These are phyloP conservation scores for Lordiphosa stackelbergi DNA, from an alignment of 1,140 invertebrate genomes.

Conservation along the genomic window DNA sequence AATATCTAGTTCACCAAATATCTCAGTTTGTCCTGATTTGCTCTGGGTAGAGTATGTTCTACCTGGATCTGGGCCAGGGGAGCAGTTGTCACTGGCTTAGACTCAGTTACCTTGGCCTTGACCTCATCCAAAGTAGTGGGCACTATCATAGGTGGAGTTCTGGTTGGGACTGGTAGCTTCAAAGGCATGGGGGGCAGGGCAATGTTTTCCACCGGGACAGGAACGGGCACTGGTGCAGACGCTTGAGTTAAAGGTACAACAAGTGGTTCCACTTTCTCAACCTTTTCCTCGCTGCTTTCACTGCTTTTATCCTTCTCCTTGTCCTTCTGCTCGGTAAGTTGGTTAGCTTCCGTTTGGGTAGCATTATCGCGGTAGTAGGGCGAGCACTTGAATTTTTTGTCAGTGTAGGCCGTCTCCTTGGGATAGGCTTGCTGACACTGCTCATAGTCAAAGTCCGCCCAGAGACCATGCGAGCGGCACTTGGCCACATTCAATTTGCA, in stretches of 20 bases:
- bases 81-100: not conserved
- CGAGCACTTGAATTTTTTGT: constrained; percentile 59
- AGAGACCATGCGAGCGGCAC: constrained; percentile 67
- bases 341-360: constrained; percentile 14
- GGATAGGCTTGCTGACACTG: constrained; percentile 59
- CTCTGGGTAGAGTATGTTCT: constrained; percentile 17
- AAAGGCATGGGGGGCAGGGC: constrained; percentile 49
- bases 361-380: constrained; percentile 52
- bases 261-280: constrained; percentile 6
- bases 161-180: constrained; percentile 22
- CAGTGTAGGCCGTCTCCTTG: constrained; percentile 59
- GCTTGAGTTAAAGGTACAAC: constrained; percentile 1
- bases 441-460: constrained; percentile 51
- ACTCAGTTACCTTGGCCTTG: constrained; percentile 6
- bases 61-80: not conserved
- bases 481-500: constrained; percentile 71
- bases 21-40: constrained; percentile 46
- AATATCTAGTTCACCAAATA: constrained; percentile 41
- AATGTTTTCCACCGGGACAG: constrained; percentile 28
- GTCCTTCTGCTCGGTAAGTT: constrained; percentile 33
- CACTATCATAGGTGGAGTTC: constrained; percentile 11
- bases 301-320: constrained; percentile 28
- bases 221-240: constrained; percentile 1
- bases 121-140: constrained; percentile 2
- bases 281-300: constrained; percentile 52